A percentile compares a stretch with the other conserved stretches of the same genome.
Conservation (phyloP, 2,888 invertebrate genomes). For the Lochmaea capreae region DNA sequence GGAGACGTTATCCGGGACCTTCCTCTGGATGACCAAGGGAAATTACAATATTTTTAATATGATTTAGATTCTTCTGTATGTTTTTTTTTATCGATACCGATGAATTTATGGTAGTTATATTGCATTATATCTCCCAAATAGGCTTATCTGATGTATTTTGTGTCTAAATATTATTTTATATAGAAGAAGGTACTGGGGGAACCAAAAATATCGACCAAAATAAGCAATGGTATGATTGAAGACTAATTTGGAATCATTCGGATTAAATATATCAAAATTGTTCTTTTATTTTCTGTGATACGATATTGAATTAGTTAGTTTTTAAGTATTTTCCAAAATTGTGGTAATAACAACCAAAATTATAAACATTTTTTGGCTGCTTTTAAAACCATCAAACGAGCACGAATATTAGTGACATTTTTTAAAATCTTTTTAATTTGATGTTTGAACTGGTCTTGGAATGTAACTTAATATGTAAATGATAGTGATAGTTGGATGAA, state of each 20-base stretch:
- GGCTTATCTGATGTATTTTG: not conserved
- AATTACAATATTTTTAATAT: conserved; percentile 21
- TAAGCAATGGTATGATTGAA: not conserved
- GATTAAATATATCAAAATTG: not conserved
- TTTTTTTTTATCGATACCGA: not conserved
- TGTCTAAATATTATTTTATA: not conserved
- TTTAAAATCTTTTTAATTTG: no score
- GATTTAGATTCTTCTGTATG: not conserved
- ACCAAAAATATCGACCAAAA: not conserved
- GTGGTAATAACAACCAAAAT: not conserved
- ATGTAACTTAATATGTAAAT: no score
- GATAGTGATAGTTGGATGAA: no score
- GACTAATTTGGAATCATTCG: no score
- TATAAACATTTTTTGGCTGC: no score
- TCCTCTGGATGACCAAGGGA: conserved; percentile 2
- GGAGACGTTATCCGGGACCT: not conserved
- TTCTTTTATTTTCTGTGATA: not conserved
- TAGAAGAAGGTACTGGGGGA: not conserved
- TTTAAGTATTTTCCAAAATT: not conserved
- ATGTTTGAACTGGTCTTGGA: no score
- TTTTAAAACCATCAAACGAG: no score
- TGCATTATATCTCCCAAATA: not conserved
- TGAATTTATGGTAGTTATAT: not conserved
- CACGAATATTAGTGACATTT: no score
- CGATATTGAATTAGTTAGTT: no score